Evolutionary conservation across 2,113 vertebrate genomes (phyloP), one percentile per base, ranked within the genome.

Genomic region (Oriolus oriolus): DNA sequence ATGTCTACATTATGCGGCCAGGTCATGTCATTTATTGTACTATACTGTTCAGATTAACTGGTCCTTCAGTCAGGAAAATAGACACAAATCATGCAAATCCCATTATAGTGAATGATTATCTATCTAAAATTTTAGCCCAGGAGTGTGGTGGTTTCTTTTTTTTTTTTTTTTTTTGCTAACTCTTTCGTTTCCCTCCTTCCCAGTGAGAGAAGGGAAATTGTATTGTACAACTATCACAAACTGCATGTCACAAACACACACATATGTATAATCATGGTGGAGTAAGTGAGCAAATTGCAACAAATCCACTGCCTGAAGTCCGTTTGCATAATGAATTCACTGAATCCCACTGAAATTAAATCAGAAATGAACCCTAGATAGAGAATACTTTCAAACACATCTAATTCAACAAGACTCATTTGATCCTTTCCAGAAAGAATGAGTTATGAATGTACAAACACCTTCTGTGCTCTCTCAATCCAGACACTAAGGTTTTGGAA

Each of bases 261-360:
- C 7, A 30, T 22, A 60, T 21, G 54, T 39, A 61, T 7, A 81
- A 61, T 74, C 26, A 80, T 5, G 88, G 47, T 22, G 39, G 37
- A 84, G 13, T 79, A 50, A 69, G 22, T 59, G 50, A 86, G 16
- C 49, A 70, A 89, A 75, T 71, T 70, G 52, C 31, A 84, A 93
- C 2, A 12, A 86, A 90, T 52, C 27, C 31, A 68, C 53, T 6
- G 26, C 60, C 79, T 90, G 60, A 77, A 88, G 57, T 87, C 69
- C 84, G 52, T 90, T 47, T 81, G 85, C 85, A 89, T 87, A 92
- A 84, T 19, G n/a, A 90, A 53, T 71, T 90, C 83, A 84, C 60
- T 71, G 70, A 88, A 84, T 80, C 37, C 52, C 70, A 37, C 39
- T 60, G 87, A 77, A 94, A 85, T 52, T 16, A 80, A 86, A 86